Evolutionary conservation across 1,140 invertebrate genomes (phyloP).

Genomic region (Leptinotarsa texana): DNA sequence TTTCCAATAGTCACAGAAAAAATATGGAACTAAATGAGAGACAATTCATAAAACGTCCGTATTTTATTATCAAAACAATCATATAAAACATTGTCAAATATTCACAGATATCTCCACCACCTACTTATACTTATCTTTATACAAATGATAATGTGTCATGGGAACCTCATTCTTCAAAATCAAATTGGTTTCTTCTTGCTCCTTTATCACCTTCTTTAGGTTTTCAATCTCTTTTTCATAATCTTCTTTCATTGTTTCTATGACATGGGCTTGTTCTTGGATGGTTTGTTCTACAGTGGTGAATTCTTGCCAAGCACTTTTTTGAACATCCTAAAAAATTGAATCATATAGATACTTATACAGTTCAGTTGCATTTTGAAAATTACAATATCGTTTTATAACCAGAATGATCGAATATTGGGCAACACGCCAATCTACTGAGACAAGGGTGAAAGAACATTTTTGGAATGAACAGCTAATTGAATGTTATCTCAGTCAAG

Average conservation of each 20-base stretch:
- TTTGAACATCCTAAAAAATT: conserved; percentile 58
- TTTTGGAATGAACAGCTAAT: no score
- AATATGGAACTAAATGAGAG: neutral
- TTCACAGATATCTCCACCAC: conserved; percentile 16
- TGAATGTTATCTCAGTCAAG: no score
- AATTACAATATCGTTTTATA: no score
- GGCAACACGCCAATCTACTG: no score
- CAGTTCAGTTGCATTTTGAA: no score
- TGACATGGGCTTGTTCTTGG: conserved; percentile 57
- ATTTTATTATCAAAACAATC: neutral
- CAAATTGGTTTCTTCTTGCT: conserved; percentile 59
- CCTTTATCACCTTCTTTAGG: conserved; percentile 59
- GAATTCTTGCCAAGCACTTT: conserved; percentile 60
- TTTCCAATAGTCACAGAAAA: no score
- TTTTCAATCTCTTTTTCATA: conserved; percentile 59
- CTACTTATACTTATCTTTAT: conserved; percentile 45
- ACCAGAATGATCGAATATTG: no score
- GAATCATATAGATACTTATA: no score
- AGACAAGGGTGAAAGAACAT: no score
- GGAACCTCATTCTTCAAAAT: conserved; percentile 37
- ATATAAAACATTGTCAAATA: conserved; percentile 22
- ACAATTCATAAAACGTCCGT: neutral
- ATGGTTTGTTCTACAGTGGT: conserved; percentile 60
- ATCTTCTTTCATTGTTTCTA: conserved; percentile 58
- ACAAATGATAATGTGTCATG: conserved; percentile 46